phyloP scores from a whole-genome alignment of 1,140 invertebrate genomes.

The Diorhabda elongata region DNA sequence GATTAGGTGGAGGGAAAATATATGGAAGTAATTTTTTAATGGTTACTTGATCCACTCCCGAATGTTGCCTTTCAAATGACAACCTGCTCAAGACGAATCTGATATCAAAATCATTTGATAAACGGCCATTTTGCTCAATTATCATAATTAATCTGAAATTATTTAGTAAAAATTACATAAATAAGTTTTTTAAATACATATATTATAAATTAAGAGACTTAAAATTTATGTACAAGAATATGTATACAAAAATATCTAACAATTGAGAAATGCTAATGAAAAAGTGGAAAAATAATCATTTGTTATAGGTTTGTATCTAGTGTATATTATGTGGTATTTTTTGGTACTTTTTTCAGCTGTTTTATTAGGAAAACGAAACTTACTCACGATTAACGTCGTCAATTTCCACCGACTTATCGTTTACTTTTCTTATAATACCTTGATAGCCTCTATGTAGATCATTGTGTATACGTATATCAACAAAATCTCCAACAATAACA shows the following conservation, averaged over 20 bases:
- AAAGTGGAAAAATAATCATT: no score
- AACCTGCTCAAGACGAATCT: slow-evolving; percentile 32
- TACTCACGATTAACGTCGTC: slow-evolving; percentile 28
- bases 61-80: slow-evolving; percentile 36
- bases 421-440: slow-evolving; percentile 32
- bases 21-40: slow-evolving; percentile 11
- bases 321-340: no score
- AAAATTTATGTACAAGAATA: no score
- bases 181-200: no score
- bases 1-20: slow-evolving; percentile 26
- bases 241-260: no score
- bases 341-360: no score
- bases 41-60: slow-evolving; percentile 28
- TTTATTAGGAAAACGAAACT: slow-evolving; percentile 10
- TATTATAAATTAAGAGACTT: no score
- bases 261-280: no score
- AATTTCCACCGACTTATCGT: slow-evolving; percentile 34
- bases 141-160: neutral
- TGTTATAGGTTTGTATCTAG: no score
- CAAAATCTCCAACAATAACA: slow-evolving; percentile 36
- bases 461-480: slow-evolving; percentile 32
- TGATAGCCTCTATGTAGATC: slow-evolving; percentile 34
- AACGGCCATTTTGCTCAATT: neutral
- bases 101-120: slow-evolving; percentile 26
- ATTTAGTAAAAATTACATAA: no score